Evolutionary conservation across 2,888 invertebrate species (phyloP), one percentile per base, ranked within the genome.

Genomic region (Latrodectus hesperus): DNA sequence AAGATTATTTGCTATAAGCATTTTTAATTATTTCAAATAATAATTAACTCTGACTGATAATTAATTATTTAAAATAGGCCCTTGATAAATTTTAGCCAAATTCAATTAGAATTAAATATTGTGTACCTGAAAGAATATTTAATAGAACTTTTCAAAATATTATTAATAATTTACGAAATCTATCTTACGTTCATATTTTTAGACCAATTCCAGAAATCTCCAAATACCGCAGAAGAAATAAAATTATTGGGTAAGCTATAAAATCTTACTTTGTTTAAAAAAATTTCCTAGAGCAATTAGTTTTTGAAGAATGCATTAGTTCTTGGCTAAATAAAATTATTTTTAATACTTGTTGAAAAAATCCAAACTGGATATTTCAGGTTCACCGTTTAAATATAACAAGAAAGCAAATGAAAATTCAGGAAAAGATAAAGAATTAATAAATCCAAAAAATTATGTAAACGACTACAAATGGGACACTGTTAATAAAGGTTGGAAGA

Each of bases 401-500:
- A 78, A 72, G 68, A 55, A 84, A 16, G 55, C 17, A 49, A 60
- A 78, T 55, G 12, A 55, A 12, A 49, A 68, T 38, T 72, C 49
- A 68, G 17, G 49, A 51, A 64, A 64, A 38, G 26, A 64, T 22
- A 49, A 65, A 22, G 76, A 65, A 12, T 8, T 17, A 53, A 1
- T 9, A 49, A 51, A 64, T 17, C 11, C 14, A n/a, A 51, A 70
- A 11, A 9, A 70, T 60, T 38, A 38, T 38, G 38, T 38, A 38
- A 49, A 14, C 12, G 70, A 22, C 60, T 38, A n/a, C 53, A 84
- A 78, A 38, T 78, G 53, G 72, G 84, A 84, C 49, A 73, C 17
- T 17, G 67, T 73, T 49, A 22, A 84, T 22, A 77, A 84, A 38
- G 78, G 78, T 16, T 84, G 55, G 53, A 84, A 84, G 49, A 73